phyloP scores from a whole-genome alignment of 1,140 invertebrate species.

The Portunus trituberculatus region DNA sequence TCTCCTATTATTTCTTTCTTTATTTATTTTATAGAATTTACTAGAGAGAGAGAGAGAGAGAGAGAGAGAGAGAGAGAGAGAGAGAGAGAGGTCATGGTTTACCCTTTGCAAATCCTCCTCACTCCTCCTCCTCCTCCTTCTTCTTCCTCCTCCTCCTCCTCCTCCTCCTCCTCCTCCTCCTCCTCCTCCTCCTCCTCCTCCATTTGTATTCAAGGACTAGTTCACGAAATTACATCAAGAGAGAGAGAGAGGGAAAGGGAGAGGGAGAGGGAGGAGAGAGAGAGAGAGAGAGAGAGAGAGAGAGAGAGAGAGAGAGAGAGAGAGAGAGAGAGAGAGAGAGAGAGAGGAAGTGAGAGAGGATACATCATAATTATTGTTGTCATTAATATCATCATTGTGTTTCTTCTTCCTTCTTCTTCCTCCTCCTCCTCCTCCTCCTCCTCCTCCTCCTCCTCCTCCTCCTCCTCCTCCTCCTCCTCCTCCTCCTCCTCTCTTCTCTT shows the following conservation, averaged over 20 bases:
- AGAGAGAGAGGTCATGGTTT: too few species aligned
- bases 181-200: neutral
- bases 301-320: neutral
- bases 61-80: too few species aligned
- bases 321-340: too few species aligned
- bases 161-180: neutral
- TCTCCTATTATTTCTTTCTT: neutral
- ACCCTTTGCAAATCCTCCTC: neutral
- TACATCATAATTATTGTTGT: too few species aligned
- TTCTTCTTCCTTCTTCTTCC: too few species aligned
- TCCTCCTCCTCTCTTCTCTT: neutral
- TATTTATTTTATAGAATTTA: conserved; percentile 28
- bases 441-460: neutral
- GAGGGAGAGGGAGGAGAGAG: neutral
- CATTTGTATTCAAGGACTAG: neutral
- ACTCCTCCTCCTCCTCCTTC: neutral
- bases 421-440: neutral
- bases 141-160: neutral
- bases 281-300: neutral
- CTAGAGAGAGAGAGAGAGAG: neutral
- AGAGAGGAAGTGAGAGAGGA: too few species aligned
- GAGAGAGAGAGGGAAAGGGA: neutral
- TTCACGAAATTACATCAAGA: neutral
- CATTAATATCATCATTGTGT: neutral
- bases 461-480: neutral